Evolutionary conservation across 2,888 invertebrate genomes (phyloP), one percentile per base, ranked within the genome.

Genomic region (Thereva nobilitata): DNA sequence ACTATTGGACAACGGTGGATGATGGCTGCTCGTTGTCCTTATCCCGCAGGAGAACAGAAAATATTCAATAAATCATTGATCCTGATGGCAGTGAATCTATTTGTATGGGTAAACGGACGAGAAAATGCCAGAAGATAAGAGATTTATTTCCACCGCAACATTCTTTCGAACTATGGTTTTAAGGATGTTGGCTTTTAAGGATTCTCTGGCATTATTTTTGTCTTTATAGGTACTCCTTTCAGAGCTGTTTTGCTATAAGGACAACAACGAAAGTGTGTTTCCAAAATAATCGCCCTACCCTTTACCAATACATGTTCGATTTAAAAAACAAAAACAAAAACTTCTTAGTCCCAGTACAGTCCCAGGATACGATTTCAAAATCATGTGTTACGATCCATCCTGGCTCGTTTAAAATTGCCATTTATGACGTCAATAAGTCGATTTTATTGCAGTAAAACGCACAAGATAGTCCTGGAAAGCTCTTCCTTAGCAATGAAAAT

Each of bases 51-150:
- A 23, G 23, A 61, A 67, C 67, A 67, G 68, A 67, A 69, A 71
- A 69, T 71, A 70, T 71, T 70, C 69, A 71, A 71, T 71, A 71
- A 71, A 71, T 70, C 71, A 71, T 71, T 71, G 71, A 71, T 71
- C 69, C 71, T 71, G 67, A 68, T 71, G 68, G 67, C 67, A 70
- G 59, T 68, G 70, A 64, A 70, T 67, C 70, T 70, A 69, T 71
- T 67, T 69, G 67, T 65, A 67, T 67, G 63, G 52, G 70, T 63
- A 12, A 42, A 10, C 34, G 53, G 56, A 57, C 64, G 59, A 23
- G 23, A 23, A 23, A 23, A 23, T 23, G 23, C 23, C 23, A 23
- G 23, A 23, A 23, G 23, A 23, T 23, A 23, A 23, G 23, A 23
- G 23, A 23, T 23, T 23, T 23, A 23, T 23, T 23, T 23, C 23